Evolutionary conservation across 2,888 invertebrate species (phyloP).

Genomic region (Phyto melanocephala): DNA sequence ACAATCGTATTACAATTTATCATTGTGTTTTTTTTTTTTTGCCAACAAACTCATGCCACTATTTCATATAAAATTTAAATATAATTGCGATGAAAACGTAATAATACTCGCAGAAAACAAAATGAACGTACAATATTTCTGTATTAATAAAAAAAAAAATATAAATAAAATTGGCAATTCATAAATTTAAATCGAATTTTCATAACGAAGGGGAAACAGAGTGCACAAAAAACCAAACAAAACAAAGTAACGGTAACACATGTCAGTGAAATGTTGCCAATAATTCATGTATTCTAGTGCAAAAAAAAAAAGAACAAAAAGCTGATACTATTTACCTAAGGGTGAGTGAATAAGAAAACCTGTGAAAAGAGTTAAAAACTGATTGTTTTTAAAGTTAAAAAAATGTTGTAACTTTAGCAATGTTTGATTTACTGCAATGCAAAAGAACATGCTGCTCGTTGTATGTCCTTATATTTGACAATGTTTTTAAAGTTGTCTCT

Average conservation of each 20-base stretch:
- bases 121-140: slow-evolving; percentile 10
- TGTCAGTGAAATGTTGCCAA: slow-evolving; percentile 33
- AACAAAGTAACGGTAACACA: slow-evolving; percentile 31
- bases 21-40: slow-evolving; percentile 23
- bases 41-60: slow-evolving; percentile 18
- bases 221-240: not conserved
- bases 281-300: not conserved
- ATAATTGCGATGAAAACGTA: slow-evolving; percentile 37
- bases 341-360: not conserved
- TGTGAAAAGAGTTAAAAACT: not conserved
- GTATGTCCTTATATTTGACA: not conserved
- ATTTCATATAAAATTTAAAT: slow-evolving; percentile 40
- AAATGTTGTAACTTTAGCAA: not conserved
- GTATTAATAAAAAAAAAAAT: slow-evolving; percentile 30
- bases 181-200: slow-evolving; percentile 60
- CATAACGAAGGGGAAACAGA: not conserved
- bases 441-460: not conserved
- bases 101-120: slow-evolving; percentile 23
- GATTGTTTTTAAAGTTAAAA: not conserved
- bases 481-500: not conserved
- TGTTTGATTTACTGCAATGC: slow-evolving; percentile 1
- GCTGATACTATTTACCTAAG: not conserved
- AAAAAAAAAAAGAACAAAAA: not conserved
- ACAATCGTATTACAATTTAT: slow-evolving; percentile 59
- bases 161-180: slow-evolving; percentile 55